Percentiles rank a stretch among this genome's conserved stretches.
These are phyloP conservation scores for Leptoclinus maculatus DNA, from an alignment of 2,797 vertebrate genomes.

Conservation along the genomic window DNA sequence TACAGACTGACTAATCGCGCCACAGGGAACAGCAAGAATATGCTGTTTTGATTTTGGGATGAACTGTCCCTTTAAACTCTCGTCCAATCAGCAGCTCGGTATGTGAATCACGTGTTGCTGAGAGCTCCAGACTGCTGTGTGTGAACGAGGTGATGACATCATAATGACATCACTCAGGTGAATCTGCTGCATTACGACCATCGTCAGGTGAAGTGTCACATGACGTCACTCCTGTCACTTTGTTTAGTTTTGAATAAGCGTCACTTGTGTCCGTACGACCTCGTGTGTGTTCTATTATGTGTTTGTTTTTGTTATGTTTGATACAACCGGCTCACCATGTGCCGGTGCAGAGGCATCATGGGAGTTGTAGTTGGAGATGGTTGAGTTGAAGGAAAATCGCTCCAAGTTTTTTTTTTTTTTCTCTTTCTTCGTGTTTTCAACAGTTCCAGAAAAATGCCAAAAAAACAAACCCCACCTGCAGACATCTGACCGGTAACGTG, in stretches of 20 bases:
- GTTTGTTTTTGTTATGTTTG: neutral
- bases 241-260: neutral
- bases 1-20: too few relatives aligned
- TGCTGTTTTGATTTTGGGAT: too few relatives aligned
- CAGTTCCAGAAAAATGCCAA: conserved; percentile 58
- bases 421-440: conserved; percentile 12
- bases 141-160: neutral
- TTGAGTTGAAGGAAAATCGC: neutral
- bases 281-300: conserved; percentile 4
- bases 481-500: conserved; percentile 46
- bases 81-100: too few relatives aligned
- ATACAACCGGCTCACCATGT: too few relatives aligned
- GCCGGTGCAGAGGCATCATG: conserved; percentile 8
- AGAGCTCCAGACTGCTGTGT: too few relatives aligned
- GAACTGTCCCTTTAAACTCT: too few relatives aligned
- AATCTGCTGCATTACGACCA: conserved; percentile 27
- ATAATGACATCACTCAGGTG: conserved; percentile 1
- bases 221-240: conserved; percentile 26
- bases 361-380: conserved; percentile 26
- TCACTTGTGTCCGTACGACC: conserved; percentile 7
- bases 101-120: too few relatives aligned
- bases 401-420: neutral
- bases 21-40: too few relatives aligned
- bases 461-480: conserved; percentile 35
- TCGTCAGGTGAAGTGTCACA: neutral